Evolutionary conservation across 2,113 vertebrate species (phyloP), one percentile per base, ranked within the genome.

Genomic region (Pelobates fuscus): DNA sequence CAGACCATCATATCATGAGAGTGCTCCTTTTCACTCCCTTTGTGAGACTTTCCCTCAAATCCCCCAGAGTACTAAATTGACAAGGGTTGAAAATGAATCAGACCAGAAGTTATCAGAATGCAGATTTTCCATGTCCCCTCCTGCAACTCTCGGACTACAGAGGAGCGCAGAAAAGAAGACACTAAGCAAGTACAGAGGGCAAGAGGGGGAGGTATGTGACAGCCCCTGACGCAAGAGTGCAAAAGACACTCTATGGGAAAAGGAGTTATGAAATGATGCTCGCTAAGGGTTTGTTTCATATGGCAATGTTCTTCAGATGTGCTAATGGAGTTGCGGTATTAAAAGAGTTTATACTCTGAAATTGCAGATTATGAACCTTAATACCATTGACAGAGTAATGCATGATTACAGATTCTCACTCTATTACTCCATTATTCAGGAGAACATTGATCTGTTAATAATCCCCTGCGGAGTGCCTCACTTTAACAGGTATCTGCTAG

Each of bases 151-250:
- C 61, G 73, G 73, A 77, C 57, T 25, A 61, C 54, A 77, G 55
- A 61, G 64, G 65, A 68, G 57, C 26, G 46, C 43, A 61, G 57
- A 68, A 68, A 77, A 68, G 65, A 77, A 77, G 73, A 77, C 5
- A 37, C 43, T 68, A 55, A 68, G 26, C 72, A 2, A 67, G 64
- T 59, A 41, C 41, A 7, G 55, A 68, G 64, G 73, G 73, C 73
- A 68, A 61, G 55, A 57, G 43, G 65, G 73, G 73, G 73, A 77
- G 73, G 73, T 77, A 68, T 68, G 73, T 76, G 54, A 67, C 20
- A 61, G 64, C 67, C 63, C 37, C 21, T 73, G 25, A 67, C 25
- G 2, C 15, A 61, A 17, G 32, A 59, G 25, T 44, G 60, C 14
- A 44, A 27, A 63, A 60, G 55, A 61, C 43, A 54, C 41, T 46